phyloP scores from a whole-genome alignment of 2,113 vertebrate genomes.

The Lethenteron reissneri region DNA sequence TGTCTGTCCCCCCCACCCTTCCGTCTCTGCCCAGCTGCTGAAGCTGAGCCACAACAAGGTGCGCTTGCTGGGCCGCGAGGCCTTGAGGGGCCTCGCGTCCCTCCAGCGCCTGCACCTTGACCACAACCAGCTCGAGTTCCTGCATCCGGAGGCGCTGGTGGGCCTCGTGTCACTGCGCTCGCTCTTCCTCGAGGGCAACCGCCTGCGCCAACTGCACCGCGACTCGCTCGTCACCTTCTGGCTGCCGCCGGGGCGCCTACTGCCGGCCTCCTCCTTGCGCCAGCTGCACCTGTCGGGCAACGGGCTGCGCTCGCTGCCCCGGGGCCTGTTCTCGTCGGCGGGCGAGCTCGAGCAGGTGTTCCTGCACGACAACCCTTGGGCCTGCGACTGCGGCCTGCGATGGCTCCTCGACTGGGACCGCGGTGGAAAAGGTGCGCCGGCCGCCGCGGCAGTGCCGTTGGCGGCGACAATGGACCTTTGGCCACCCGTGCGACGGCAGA shows the following conservation, averaged over 20 bases:
- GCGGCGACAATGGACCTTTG: too few relatives aligned
- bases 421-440: too few relatives aligned
- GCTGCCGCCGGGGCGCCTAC: conserved; percentile 23
- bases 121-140: conserved; percentile 47
- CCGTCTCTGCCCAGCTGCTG: conserved; percentile 18
- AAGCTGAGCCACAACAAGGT: conserved; percentile 68
- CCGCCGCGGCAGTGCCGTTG: too few relatives aligned
- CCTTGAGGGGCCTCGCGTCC: conserved; percentile 48
- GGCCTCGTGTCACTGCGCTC: too few relatives aligned
- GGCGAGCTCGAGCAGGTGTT: conserved; percentile 48
- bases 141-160: conserved; percentile 27
- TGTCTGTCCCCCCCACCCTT: too few relatives aligned
- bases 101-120: conserved; percentile 57
- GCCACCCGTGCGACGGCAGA: too few relatives aligned
- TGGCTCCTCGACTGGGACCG: conserved; percentile 39
- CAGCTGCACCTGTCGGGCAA: conserved; percentile 69
- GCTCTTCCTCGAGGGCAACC: too few relatives aligned
- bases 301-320: conserved; percentile 26
- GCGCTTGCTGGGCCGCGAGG: conserved; percentile 49
- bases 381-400: conserved; percentile 46
- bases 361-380: conserved; percentile 66
- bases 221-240: conserved; percentile 45
- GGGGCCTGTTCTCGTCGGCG: conserved; percentile 25
- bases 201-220: too few relatives aligned
- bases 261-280: conserved; percentile 44